These are phyloP conservation scores for Eutolmus rufibarbis DNA, from an alignment of 2,888 invertebrate species.

Conservation along the genomic window DNA sequence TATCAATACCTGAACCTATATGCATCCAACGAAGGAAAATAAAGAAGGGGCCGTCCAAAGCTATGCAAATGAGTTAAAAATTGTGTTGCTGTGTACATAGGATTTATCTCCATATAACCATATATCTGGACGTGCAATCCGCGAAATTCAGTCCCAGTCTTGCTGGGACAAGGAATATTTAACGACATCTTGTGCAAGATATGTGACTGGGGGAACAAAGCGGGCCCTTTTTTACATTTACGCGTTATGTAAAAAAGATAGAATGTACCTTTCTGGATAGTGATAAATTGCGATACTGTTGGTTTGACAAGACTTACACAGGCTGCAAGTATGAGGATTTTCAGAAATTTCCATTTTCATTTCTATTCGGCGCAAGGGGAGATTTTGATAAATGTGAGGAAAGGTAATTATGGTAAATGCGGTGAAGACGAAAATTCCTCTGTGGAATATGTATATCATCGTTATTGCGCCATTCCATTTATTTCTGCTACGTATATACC, in stretches of 20 bases:
- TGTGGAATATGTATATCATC: not conserved
- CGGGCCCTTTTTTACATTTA: constrained; percentile 26
- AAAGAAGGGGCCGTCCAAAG: not conserved
- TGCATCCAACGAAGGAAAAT: not conserved
- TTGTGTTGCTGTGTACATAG: not conserved
- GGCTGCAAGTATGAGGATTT: not conserved
- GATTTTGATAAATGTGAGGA: constrained; percentile 22
- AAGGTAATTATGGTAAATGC: constrained; percentile 20
- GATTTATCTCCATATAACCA: not conserved
- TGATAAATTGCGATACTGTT: constrained; percentile 46
- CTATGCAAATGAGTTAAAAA: constrained; percentile 15
- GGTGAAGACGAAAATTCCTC: not conserved
- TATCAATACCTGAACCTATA: too few species aligned
- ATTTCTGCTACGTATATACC: not conserved
- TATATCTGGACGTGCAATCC: not conserved
- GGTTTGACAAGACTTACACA: not conserved
- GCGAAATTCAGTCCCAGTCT: not conserved
- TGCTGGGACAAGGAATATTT: not conserved
- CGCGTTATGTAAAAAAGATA: constrained; percentile 44
- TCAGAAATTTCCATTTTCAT: not conserved
- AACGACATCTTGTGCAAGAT: not conserved
- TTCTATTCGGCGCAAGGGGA: constrained; percentile 1
- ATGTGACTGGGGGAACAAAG: not conserved
- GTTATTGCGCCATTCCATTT: not conserved
- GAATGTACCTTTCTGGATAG: constrained; percentile 42